Evolutionary conservation across 2,888 invertebrate species (phyloP).

Genomic region (Villa cingulata): DNA sequence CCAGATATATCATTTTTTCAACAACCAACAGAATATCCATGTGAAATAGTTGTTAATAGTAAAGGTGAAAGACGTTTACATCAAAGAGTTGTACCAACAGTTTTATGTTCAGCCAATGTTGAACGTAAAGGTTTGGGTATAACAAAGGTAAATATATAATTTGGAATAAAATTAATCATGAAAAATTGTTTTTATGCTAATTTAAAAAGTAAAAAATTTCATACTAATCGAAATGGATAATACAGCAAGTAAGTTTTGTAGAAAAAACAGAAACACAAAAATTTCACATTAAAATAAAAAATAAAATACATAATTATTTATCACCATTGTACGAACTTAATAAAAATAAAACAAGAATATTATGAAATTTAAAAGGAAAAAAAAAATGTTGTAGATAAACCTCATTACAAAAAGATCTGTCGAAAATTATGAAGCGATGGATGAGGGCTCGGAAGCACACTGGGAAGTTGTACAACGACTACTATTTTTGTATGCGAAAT

Average conservation of each 20-base stretch:
- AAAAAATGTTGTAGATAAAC: slow-evolving; percentile 40
- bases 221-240: not conserved
- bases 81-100: slow-evolving; percentile 73
- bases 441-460: slow-evolving; percentile 87
- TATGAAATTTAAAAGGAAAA: not conserved
- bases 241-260: not conserved
- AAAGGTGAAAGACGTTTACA: slow-evolving; percentile 73
- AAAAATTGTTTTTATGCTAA: not conserved
- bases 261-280: too few relatives aligned
- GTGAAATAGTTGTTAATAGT: slow-evolving; percentile 63
- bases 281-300: too few relatives aligned
- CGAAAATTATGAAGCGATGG: slow-evolving; percentile 71
- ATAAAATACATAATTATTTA: too few relatives aligned
- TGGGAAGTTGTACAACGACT: slow-evolving; percentile 98
- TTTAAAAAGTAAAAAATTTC: not conserved
- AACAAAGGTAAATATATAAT: slow-evolving; percentile 63
- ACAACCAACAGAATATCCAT: slow-evolving; percentile 81
- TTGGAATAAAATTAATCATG: too few relatives aligned
- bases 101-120: slow-evolving; percentile 75
- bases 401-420: slow-evolving; percentile 60
- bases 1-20: slow-evolving; percentile 98
- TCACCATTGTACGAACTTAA: too few relatives aligned
- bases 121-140: slow-evolving; percentile 78
- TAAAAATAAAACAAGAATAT: too few relatives aligned
- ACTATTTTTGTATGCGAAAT: slow-evolving; percentile 91